Percentiles rank a stretch among this genome's conserved stretches.
phyloP scores from a whole-genome alignment of 2,797 vertebrate species.

The Chrosomus eos region DNA sequence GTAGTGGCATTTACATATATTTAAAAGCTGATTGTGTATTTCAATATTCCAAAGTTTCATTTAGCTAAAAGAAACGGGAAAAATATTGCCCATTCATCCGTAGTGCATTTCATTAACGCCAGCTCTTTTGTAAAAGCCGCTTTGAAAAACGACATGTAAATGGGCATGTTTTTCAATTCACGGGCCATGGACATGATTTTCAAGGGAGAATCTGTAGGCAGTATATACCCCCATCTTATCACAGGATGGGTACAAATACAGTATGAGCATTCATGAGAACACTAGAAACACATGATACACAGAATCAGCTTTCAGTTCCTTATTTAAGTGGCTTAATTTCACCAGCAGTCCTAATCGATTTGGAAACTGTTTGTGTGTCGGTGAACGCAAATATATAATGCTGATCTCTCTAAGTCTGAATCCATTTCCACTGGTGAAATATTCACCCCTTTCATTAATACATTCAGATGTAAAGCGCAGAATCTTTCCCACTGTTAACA shows the following conservation, averaged over 20 bases:
- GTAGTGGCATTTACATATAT: too few relatives aligned
- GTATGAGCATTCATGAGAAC: background rate
- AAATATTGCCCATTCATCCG: background rate
- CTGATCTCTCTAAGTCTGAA: background rate
- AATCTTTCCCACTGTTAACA: slow-evolving; percentile 55
- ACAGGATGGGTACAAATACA: background rate
- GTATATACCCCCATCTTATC: too few relatives aligned
- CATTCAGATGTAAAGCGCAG: slow-evolving; percentile 26
- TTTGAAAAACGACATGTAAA: background rate
- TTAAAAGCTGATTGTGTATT: too few relatives aligned
- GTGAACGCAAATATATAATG: background rate
- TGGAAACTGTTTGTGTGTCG: background rate
- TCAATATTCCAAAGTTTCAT: too few relatives aligned
- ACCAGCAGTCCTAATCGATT: background rate
- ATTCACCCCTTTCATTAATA: slow-evolving; percentile 14
- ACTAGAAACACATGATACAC: background rate
- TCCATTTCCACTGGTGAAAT: slow-evolving; percentile 16
- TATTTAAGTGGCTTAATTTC: background rate
- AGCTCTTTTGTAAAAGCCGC: background rate
- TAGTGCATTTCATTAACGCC: background rate
- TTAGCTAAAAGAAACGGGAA: background rate
- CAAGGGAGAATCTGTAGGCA: background rate
- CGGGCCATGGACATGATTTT: background rate
- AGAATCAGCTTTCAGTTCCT: background rate
- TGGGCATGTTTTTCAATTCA: background rate